Base-by-base conservation (phyloP, 2,888 invertebrate genomes). In the Trilocha varians region DNA sequence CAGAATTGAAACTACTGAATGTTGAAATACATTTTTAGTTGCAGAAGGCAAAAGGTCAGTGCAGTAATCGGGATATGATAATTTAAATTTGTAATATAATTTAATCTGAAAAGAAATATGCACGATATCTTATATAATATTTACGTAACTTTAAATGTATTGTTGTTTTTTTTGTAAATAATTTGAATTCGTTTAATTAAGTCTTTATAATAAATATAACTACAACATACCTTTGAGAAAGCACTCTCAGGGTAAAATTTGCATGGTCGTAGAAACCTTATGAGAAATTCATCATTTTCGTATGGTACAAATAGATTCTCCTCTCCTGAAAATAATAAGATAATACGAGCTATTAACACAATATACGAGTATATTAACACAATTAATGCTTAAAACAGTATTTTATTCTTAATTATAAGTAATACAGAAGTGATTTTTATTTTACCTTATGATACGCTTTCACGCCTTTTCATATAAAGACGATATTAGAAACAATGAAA, bases 211-310 rank as follows among this genome's bases (percentile, higher is more conserved):
- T 15, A 36, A 16, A 16, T 16, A 38, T 38, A 38, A 36, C 13
- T 13, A 3, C 6, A 32, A 53, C 87, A 77, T 80, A 94, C 92
- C 74, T 93, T 83, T 70, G 90, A 89, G 49, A 92, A 91, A 3
- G 96, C 92, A 54, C 94, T 91, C 39, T 94, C 91, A 0, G 94
- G 89, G 65, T 96, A 94, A 76, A 92, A 97, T 75, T 96, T 95
- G 62, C 93, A 91, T 0, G 96, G 96, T 44, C 97, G 87, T 36
- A 97, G 79, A 65, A 95, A 97, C 72, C 93, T 91, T 45, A 90
- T 74, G 36, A 95, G 85, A 60, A 90, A 95, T 2, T 90, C 89
- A 57, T 93, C 93, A 47, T 89, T 88, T 39, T 92, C 89, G n/a
- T 88, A 54, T 0, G 93, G 93, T 40, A 92, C 74, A 25, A 82